Percentiles rank a stretch among this genome's conserved stretches.
phyloP scores from a whole-genome alignment of 2,113 vertebrate genomes.

The Engystomops pustulosus region DNA sequence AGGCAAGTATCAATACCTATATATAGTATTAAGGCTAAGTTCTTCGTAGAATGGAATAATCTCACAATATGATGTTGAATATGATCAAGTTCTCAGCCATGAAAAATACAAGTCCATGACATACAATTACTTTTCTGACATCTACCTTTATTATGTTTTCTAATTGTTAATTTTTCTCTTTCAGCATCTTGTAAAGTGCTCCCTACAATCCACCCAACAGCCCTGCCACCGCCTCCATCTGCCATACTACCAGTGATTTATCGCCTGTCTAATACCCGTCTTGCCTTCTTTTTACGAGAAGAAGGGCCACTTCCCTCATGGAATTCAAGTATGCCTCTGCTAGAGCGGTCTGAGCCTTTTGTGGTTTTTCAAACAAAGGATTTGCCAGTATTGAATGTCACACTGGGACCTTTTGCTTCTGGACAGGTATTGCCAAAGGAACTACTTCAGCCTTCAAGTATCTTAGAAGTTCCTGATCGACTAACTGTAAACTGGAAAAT shows the following conservation, averaged over 20 bases:
- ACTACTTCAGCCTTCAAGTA: constrained; percentile 90
- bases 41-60: too few relatives aligned
- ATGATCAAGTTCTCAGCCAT: neutral
- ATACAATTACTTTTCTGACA: constrained; percentile 8
- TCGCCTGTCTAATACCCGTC: constrained; percentile 91
- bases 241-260: constrained; percentile 88
- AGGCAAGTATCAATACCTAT: neutral
- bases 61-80: too few relatives aligned
- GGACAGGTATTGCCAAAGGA: constrained; percentile 91
- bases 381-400: constrained; percentile 90
- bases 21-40: too few relatives aligned
- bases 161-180: constrained; percentile 59
- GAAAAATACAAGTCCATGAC: neutral
- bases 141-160: constrained; percentile 21
- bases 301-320: constrained; percentile 62
- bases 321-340: constrained; percentile 71
- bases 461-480: constrained; percentile 88
- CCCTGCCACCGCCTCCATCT: constrained; percentile 67
- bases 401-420: constrained; percentile 87
- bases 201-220: constrained; percentile 78
- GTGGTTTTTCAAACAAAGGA: constrained; percentile 98
- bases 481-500: constrained; percentile 98
- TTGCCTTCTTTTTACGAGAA: constrained; percentile 95
- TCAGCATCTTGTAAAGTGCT: constrained; percentile 76
- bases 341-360: constrained; percentile 92